Base-by-base conservation (phyloP, 2,113 vertebrate species). In the Carettochelys insculpta region DNA sequence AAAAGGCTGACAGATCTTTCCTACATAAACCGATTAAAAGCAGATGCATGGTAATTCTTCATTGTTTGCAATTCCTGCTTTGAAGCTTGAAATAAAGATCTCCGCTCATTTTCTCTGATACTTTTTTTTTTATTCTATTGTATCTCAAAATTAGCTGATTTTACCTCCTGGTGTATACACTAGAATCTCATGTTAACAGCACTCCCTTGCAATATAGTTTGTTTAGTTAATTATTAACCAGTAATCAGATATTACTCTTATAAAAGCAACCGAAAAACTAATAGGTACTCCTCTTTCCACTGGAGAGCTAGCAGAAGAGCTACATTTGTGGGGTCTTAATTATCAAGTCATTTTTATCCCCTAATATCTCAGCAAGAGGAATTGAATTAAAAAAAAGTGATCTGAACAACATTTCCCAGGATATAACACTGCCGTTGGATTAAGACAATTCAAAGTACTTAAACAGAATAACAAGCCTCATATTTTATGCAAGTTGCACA, bases 121-220 rank as follows among this genome's bases (percentile, higher is more conserved):
- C 41, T 90, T 24, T 68, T 94, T 68, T 94, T 54, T 89, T 94
- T 86, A 84, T 80, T 94, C 87, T 82, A 90, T n/a, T 83, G 24
- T 5, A 77, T 50, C 83, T 80, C 86, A 83, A 88, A 89, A 90
- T 71, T 73, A 82, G 0, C 8, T 73, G 14, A 2, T 8, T 85
- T 80, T 87, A 48, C 38, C 84, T 47, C 61, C 82, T 80, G 54
- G 45, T 65, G 84, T 65, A 65, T 80, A 88, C 48, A 56, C 16
- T 31, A 4, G 16, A 89, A 86, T 65, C 79, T 92, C 79, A 78
- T 12, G 11, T 52, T 86, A 95, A 56, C 27, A 29, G 27, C 54
- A 56, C 11, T 25, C 25, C 54, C 25, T 41, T 77, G 1, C 2
- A 83, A 81, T 31, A 58, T 92, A 88, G 48, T 76, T 88, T 89